Conservation (phyloP, 2,113 vertebrate species). For the Tetrax tetrax region DNA sequence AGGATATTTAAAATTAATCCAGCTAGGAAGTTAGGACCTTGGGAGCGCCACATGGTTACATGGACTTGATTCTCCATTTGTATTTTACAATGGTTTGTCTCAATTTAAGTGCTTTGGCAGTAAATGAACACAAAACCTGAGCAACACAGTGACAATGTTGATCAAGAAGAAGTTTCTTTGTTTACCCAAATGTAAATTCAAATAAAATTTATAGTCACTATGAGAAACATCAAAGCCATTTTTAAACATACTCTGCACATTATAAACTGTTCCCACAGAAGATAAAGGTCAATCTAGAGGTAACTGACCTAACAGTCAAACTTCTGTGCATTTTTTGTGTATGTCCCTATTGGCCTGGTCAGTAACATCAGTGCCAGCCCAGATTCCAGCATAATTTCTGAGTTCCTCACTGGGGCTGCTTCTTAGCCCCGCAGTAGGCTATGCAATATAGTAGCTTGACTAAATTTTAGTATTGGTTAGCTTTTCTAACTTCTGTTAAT, state of each 20-base stretch:
- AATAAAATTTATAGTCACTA: not conserved
- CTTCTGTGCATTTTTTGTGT: not conserved
- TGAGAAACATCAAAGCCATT: not conserved
- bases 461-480: not conserved
- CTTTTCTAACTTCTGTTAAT: not conserved
- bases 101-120: not conserved
- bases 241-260: not conserved
- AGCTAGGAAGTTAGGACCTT: not conserved
- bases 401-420: not conserved
- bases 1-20: not conserved
- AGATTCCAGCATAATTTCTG: not conserved
- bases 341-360: too few species aligned
- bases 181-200: not conserved
- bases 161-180: not conserved
- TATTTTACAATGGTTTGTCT: not conserved
- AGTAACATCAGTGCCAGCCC: not conserved
- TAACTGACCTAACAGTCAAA: not conserved
- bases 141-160: not conserved
- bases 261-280: not conserved
- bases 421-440: not conserved
- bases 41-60: not conserved
- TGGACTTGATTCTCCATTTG: not conserved
- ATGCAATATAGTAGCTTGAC: not conserved
- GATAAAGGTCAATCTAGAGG: not conserved
- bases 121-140: not conserved